Evolutionary conservation across 64 coral and sea anemone species (phyloP).

Genomic region (Trachythela sp.): DNA sequence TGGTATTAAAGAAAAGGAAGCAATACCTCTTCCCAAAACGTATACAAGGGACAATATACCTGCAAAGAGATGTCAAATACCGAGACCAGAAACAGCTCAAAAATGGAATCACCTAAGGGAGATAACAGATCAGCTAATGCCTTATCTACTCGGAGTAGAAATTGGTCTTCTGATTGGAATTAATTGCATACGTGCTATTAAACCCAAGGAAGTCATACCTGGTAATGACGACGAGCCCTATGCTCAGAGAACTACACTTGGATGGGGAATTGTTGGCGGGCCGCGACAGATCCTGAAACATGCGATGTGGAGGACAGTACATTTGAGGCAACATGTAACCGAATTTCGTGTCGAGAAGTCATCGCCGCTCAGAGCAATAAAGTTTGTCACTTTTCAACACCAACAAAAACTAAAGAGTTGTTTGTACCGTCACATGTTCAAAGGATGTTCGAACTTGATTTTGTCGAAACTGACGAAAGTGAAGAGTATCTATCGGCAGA

Average conservation of each 20-base stretch:
- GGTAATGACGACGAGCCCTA: slow-evolving; percentile 50
- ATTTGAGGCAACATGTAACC: neutral
- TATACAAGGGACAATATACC: neutral
- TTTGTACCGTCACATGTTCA: slow-evolving; percentile 5
- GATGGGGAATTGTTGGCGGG: slow-evolving; percentile 64
- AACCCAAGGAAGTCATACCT: slow-evolving; percentile 59
- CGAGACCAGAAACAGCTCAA: neutral
- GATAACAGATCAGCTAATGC: neutral
- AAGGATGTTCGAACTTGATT: slow-evolving; percentile 29
- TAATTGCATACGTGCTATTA: slow-evolving; percentile 38
- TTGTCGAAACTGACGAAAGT: neutral
- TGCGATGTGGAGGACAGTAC: neutral
- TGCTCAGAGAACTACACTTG: slow-evolving; percentile 32
- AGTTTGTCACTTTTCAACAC: neutral
- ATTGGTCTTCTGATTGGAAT: neutral
- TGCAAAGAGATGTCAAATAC: neutral
- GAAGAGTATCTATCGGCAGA: neutral
- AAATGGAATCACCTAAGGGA: neutral
- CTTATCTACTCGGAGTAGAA: neutral
- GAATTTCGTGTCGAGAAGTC: neutral
- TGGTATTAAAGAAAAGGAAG: slow-evolving; percentile 3
- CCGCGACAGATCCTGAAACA: slow-evolving; percentile 1
- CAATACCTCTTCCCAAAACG: neutral
- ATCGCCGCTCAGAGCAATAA: neutral
- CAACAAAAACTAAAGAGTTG: neutral